Base-by-base conservation (phyloP, 2,113 vertebrate species). In the Microtus pennsylvanicus region DNA sequence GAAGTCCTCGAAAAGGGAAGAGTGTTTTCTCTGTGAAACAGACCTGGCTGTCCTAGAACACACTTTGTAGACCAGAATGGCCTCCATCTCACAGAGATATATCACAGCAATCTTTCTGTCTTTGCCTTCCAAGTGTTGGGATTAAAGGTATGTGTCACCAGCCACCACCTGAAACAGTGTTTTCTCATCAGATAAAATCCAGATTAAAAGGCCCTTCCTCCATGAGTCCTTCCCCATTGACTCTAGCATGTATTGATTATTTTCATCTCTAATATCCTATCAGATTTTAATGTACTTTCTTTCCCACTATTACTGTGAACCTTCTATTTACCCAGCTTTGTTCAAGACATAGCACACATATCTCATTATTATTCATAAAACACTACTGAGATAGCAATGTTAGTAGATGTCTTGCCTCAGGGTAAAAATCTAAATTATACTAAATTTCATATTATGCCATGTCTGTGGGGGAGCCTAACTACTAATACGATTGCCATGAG, bases 331-430 rank as follows among this genome's bases (percentile, higher is more conserved):
- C 6, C 55, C 86, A 42, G 33, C 7, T 52, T 81, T 91, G 65
- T 63, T 58, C 19, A 90, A 91, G 65, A 91, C 58, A 69, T 4
- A 77, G 13, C 13, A 80, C 17, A 78, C 14, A 67, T 38, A 63
- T 38, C 28, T 75, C 38, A 52, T 86, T 89, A 65, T 89, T 94
- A 47, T 65, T 96, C 35, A 93, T 28, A 76, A 72, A 85, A 95
- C 17, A 6, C 10, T 89, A 38, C 38, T 86, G 42, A 85, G 16
- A 22, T 7, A 76, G 22, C 13, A 22, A 65, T 93, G 52, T 83
- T 80, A 85, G 7, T 74, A 95, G 45, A 61, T 93, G 17, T 0
- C 33, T 7, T 82, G 0, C 30, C 7, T 89, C 50, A 55, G 21
- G 14, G 61, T 77, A 24, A 89, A 76, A 74, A 2, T 83, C 3